These are phyloP conservation scores for Drosophila maculinotata DNA, from an alignment of 2,888 invertebrate genomes.

Conservation along the genomic window DNA sequence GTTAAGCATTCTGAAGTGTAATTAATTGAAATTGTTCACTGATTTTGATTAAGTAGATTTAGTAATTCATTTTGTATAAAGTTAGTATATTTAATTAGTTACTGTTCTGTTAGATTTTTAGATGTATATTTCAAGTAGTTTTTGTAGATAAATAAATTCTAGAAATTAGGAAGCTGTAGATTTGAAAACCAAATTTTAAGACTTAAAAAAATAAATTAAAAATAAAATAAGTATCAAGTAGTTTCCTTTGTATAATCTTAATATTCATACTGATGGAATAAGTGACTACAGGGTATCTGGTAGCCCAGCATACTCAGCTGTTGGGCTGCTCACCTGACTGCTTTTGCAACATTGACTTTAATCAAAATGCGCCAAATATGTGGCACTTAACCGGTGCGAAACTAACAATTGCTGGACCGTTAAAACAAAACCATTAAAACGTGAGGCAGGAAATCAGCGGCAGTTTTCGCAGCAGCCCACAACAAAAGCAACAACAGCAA, in stretches of 20 bases:
- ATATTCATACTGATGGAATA: too few species aligned
- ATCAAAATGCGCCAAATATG: constrained; percentile 2
- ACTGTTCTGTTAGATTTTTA: too few species aligned
- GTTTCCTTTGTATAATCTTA: too few species aligned
- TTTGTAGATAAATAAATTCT: too few species aligned
- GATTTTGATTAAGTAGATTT: constrained; percentile 21
- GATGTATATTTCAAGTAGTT: too few species aligned
- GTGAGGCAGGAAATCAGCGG: constrained; percentile 34
- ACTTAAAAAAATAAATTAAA: too few species aligned
- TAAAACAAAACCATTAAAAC: constrained; percentile 11
- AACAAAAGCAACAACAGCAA: constrained; percentile 30
- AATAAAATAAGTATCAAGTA: too few species aligned
- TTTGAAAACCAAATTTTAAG: too few species aligned
- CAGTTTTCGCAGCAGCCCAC: constrained; percentile 34
- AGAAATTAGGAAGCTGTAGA: too few species aligned
- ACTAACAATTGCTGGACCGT: constrained; percentile 37
- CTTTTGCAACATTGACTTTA: neutral
- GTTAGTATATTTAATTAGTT: neutral
- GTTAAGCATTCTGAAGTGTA: constrained; percentile 54
- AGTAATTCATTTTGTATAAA: constrained; percentile 4
- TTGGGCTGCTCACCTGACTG: neutral
- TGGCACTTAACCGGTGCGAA: constrained; percentile 4
- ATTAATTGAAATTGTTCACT: constrained; percentile 59
- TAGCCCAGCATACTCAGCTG: neutral
- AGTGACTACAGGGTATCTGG: neutral